A percentile compares a stretch with the other conserved stretches of the same genome.
These are phyloP conservation scores for Delphinapterus leucas DNA, from an alignment of 2,113 vertebrate species.

Conservation along the genomic window DNA sequence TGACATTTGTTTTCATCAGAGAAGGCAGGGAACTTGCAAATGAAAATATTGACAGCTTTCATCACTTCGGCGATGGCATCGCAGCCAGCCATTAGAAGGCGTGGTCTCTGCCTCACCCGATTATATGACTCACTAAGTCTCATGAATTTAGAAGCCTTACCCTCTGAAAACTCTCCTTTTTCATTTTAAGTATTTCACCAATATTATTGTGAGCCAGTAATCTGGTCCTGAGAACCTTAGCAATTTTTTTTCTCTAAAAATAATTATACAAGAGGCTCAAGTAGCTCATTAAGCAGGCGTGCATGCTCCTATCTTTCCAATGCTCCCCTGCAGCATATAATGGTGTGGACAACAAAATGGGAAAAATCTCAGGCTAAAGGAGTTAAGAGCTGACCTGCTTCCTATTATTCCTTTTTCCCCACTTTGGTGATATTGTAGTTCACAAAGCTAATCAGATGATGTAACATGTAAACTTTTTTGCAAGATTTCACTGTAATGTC, in stretches of 20 bases:
- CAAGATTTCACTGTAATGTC: neutral
- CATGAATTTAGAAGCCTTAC: neutral
- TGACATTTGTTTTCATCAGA: neutral
- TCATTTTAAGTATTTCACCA: neutral
- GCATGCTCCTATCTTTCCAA: neutral
- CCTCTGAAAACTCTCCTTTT: neutral
- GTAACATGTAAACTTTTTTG: neutral
- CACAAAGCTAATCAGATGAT: neutral
- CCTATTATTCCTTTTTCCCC: neutral
- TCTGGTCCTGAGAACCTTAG: neutral
- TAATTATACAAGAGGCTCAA: neutral
- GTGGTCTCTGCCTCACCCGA: neutral
- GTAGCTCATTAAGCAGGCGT: neutral
- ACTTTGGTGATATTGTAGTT: neutral
- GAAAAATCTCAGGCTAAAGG: neutral
- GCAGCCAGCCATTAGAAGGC: neutral
- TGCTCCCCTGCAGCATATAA: neutral
- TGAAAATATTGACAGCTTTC: neutral
- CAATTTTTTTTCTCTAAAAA: neutral
- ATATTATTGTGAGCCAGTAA: neutral
- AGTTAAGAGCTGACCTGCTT: neutral
- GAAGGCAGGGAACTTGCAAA: neutral
- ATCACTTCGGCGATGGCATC: neutral
- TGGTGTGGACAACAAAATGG: neutral
- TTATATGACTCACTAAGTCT: neutral